Base-by-base conservation (phyloP, 2,797 vertebrate genomes). In the Dendrocincla fuliginosa region DNA sequence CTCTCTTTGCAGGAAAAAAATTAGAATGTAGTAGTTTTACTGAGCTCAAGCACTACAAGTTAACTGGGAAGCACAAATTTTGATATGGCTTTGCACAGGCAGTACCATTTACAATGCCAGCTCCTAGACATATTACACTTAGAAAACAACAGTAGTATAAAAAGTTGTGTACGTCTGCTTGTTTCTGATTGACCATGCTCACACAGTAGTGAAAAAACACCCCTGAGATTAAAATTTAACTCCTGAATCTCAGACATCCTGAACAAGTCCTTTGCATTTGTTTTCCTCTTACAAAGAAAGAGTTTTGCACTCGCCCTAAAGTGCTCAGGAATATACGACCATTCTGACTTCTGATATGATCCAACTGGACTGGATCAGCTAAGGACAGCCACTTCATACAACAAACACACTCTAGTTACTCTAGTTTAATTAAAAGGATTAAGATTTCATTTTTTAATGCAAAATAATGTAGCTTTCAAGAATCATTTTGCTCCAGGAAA, bases 81-180 rank as follows among this genome's bases (percentile, higher is more conserved):
- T 56, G 56, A 18, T 24, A 33, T 0, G 10, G 47, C 52, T 80
- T 24, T 39, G 52, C 20, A 16, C 39, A 55, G 32, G 61, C 89
- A 94, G 60, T 22, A 56, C 22, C 76, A 24, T 42, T 70, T 32
- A 56, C 3, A 59, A 3, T 32, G 18, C 8, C 5, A 76, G 59
- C 20, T 87, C 44, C 50, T 41, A 32, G 24, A 61, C 6, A 81
- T 2, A 2, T 9, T 23, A 32, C 28, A 53, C 44, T 56, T 6
- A 60, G 44, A 83, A 92, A 90, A 60, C 10, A 17, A 47, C 86
- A 67, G 27, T 1, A 41, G 25, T 30, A 61, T 16, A 55, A 77
- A n/a, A 87, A 59, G n/a, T 16, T 13, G 32, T 0, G 0, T 28
- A 28, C 42, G 16, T 13, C 74, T 67, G 23, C 2, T 4, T 60